Percentiles rank a stretch among this genome's conserved stretches.
phyloP scores from a whole-genome alignment of 2,888 invertebrate species.

The Sclerodermus sp. region DNA sequence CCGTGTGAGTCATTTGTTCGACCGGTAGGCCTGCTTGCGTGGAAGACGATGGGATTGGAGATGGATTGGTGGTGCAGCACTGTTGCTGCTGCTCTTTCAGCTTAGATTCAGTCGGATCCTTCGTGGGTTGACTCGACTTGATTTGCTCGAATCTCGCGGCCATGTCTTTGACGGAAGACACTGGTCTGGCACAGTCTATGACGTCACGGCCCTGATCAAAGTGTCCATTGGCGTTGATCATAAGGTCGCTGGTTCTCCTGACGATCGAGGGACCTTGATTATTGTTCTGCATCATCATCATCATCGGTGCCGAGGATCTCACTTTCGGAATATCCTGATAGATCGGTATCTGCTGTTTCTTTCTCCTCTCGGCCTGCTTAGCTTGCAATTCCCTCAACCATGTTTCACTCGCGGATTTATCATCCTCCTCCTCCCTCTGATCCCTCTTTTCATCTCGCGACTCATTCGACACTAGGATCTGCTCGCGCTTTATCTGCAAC shows the following conservation, averaged over 20 bases:
- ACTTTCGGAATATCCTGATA: constrained; percentile 53
- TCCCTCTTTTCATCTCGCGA: constrained; percentile 41
- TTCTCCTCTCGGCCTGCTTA: constrained; percentile 71
- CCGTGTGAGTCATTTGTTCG: no score
- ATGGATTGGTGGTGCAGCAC: no score
- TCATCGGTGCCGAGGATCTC: constrained; percentile 17
- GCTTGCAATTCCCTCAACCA: constrained; percentile 81
- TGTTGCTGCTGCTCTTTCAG: constrained; percentile 30
- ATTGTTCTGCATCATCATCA: no score
- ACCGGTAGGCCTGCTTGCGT: background rate
- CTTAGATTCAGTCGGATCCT: constrained; percentile 34
- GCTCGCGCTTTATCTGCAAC: constrained; percentile 56
- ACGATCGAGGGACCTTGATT: constrained; percentile 33
- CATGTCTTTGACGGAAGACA: constrained; percentile 71
- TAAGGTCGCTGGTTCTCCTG: constrained; percentile 47
- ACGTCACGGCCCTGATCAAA: constrained; percentile 43
- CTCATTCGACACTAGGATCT: constrained; percentile 49
- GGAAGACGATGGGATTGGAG: background rate
- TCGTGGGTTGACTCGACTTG: constrained; percentile 41
- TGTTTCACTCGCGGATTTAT: constrained; percentile 61
- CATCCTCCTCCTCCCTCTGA: constrained; percentile 38
- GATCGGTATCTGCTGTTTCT: constrained; percentile 51
- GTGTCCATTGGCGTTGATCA: constrained; percentile 43
- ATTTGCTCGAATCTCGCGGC: constrained; percentile 79
- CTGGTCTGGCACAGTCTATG: constrained; percentile 42